phyloP scores from a whole-genome alignment of 2,888 invertebrate species.

The Gymnocheta viridis region DNA sequence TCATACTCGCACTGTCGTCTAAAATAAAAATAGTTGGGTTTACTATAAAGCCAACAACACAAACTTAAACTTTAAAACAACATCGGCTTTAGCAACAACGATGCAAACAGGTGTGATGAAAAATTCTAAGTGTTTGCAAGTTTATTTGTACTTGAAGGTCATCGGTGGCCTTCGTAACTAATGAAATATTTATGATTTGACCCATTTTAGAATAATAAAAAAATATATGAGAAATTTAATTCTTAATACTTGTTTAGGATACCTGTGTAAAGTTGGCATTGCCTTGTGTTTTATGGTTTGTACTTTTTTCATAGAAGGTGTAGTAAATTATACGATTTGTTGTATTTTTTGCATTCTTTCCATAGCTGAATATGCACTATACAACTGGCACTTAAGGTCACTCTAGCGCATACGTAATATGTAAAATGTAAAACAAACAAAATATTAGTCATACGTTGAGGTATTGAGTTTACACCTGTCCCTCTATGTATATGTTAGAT shows the following conservation, averaged over 20 bases:
- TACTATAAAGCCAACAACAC: background rate
- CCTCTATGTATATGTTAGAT: background rate
- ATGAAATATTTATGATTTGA: slow-evolving; percentile 66
- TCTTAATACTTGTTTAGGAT: background rate
- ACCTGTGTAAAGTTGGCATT: background rate
- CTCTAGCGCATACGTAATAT: slow-evolving; percentile 29
- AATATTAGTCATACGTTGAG: slow-evolving; percentile 36
- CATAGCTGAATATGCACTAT: background rate
- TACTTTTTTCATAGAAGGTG: background rate
- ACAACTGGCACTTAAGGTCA: slow-evolving; percentile 15
- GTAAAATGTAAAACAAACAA: background rate
- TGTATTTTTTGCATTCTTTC: background rate
- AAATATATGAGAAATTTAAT: background rate
- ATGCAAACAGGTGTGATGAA: slow-evolving; percentile 59
- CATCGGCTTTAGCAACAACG: slow-evolving; percentile 28
- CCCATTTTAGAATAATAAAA: slow-evolving; percentile 49
- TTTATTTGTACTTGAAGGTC: slow-evolving; percentile 56
- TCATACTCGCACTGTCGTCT: background rate
- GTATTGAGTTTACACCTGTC: background rate
- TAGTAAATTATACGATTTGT: slow-evolving; percentile 6
- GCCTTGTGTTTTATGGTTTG: background rate
- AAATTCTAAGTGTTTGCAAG: background rate
- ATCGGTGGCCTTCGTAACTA: slow-evolving; percentile 57
- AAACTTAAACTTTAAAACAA: slow-evolving; percentile 20
- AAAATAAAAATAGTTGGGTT: background rate